These are phyloP conservation scores for Anas acuta DNA, from an alignment of 2,797 vertebrate species.

Conservation along the genomic window DNA sequence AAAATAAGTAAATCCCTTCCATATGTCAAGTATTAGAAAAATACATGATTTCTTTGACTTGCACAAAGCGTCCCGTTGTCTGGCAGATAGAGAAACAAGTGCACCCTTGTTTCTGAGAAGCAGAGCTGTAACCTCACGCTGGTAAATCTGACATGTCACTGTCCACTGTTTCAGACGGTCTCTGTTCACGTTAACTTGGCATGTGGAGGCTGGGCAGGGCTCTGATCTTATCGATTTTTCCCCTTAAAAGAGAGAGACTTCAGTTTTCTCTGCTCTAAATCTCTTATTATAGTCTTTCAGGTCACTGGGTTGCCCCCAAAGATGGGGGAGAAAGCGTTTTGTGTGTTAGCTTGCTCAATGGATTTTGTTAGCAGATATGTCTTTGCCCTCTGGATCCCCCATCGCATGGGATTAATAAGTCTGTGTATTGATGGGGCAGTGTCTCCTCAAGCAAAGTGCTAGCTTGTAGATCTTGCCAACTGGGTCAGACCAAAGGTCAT, in stretches of 20 bases:
- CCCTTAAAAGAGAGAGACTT: not conserved
- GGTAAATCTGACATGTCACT: slow-evolving; percentile 8
- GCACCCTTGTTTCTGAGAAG: slow-evolving; percentile 44
- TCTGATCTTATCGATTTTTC: not conserved
- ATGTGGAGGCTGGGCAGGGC: not conserved
- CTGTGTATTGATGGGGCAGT: not conserved
- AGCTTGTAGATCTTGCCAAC: not conserved
- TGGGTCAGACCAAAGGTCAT: not conserved
- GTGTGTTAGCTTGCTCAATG: not conserved
- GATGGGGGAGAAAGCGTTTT: not conserved
- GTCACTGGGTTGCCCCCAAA: not conserved
- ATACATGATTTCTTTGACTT: not conserved
- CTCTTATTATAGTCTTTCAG: not conserved
- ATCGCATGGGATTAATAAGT: not conserved
- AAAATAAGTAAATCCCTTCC: slow-evolving; percentile 50
- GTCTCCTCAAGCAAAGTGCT: not conserved
- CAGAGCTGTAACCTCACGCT: not conserved
- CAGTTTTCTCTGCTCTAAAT: not conserved
- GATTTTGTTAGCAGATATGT: not conserved
- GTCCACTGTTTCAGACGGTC: not conserved
- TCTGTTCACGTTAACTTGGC: not conserved
- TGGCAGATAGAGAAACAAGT: slow-evolving; percentile 25
- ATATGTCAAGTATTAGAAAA: slow-evolving; percentile 15
- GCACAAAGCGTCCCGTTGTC: slow-evolving; percentile 33
- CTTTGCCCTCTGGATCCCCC: not conserved